phyloP scores from a whole-genome alignment of 1,140 invertebrate species.

The Ceratoteleas bidentatus region DNA sequence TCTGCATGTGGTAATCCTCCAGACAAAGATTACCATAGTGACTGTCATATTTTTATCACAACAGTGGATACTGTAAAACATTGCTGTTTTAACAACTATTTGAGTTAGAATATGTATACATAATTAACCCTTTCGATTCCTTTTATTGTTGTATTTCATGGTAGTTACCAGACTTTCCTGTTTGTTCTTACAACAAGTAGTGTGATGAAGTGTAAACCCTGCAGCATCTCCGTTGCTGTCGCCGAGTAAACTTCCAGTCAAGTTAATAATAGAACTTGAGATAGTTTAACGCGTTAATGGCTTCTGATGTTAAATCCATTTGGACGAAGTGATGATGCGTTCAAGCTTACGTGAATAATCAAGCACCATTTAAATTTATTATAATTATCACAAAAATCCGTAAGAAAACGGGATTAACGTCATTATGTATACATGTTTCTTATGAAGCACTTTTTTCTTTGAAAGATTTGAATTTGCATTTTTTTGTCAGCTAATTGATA shows the following conservation, averaged over 20 bases:
- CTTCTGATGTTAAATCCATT: slow-evolving; percentile 62
- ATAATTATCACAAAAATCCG: slow-evolving; percentile 25
- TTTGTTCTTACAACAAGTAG: slow-evolving; percentile 60
- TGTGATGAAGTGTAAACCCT: slow-evolving; percentile 56
- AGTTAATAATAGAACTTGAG: slow-evolving; percentile 64
- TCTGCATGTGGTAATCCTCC: too few species aligned
- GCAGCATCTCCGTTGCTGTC: slow-evolving; percentile 49
- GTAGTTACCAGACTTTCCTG: slow-evolving; percentile 51
- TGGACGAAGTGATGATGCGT: slow-evolving; percentile 56
- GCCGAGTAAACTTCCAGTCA: slow-evolving; percentile 56
- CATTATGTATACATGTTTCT: slow-evolving; percentile 24
- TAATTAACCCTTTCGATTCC: slow-evolving; percentile 42
- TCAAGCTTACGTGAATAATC: slow-evolving; percentile 58
- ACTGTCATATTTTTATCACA: too few species aligned
- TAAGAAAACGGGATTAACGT: slow-evolving; percentile 30
- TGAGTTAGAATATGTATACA: slow-evolving; percentile 23
- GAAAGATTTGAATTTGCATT: too few species aligned
- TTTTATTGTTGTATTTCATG: slow-evolving; percentile 52
- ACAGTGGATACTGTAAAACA: too few species aligned
- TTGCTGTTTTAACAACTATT: too few species aligned
- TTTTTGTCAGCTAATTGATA: too few species aligned
- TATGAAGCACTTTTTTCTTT: neutral
- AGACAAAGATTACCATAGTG: too few species aligned
- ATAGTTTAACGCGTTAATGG: slow-evolving; percentile 64
- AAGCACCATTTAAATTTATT: slow-evolving; percentile 48